Conservation (phyloP, 1,140 invertebrate genomes). For the Drosophila bifasciata region DNA sequence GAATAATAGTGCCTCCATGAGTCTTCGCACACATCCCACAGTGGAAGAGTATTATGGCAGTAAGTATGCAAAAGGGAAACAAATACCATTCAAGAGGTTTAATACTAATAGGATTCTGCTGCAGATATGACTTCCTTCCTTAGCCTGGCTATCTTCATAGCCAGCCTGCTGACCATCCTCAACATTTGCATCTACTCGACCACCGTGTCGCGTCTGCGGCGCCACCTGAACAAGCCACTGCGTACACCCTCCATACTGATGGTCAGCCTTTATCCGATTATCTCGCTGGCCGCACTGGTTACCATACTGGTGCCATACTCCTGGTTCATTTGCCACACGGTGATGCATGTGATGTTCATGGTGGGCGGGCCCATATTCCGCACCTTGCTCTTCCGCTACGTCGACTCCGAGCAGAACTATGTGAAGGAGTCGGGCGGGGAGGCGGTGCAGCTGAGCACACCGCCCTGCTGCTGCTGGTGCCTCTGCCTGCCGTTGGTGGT, state of each 20-base stretch:
- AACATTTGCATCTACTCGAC: slow-evolving; percentile 73
- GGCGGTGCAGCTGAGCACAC: slow-evolving; percentile 66
- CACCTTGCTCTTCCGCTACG: slow-evolving; percentile 70
- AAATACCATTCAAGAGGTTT: background rate
- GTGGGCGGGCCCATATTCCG: slow-evolving; percentile 67
- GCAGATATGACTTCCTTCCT: slow-evolving; percentile 78
- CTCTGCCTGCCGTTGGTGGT: slow-evolving; percentile 62
- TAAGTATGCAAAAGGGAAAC: slow-evolving; percentile 42
- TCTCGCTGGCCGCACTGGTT: slow-evolving; percentile 69
- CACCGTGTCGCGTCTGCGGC: slow-evolving; percentile 60
- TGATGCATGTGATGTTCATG: slow-evolving; percentile 82
- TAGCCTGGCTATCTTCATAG: slow-evolving; percentile 70
- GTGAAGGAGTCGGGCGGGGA: slow-evolving; percentile 68
- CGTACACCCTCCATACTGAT: slow-evolving; percentile 61
- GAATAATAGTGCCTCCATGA: slow-evolving; percentile 47
- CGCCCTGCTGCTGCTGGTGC: slow-evolving; percentile 77
- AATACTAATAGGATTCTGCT: background rate
- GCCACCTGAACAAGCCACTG: slow-evolving; percentile 57
- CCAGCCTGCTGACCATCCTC: slow-evolving; percentile 66
- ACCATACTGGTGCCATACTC: slow-evolving; percentile 74
- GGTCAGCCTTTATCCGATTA: slow-evolving; percentile 74
- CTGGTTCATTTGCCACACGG: slow-evolving; percentile 79
- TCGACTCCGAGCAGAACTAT: slow-evolving; percentile 72
- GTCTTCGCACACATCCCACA: slow-evolving; percentile 50
- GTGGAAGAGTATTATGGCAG: slow-evolving; percentile 72